A percentile compares a stretch with the other conserved stretches of the same genome.
Evolutionary conservation across 2,888 invertebrate genomes (phyloP).

Genomic region (Poecilobothrus nobilitatus): DNA sequence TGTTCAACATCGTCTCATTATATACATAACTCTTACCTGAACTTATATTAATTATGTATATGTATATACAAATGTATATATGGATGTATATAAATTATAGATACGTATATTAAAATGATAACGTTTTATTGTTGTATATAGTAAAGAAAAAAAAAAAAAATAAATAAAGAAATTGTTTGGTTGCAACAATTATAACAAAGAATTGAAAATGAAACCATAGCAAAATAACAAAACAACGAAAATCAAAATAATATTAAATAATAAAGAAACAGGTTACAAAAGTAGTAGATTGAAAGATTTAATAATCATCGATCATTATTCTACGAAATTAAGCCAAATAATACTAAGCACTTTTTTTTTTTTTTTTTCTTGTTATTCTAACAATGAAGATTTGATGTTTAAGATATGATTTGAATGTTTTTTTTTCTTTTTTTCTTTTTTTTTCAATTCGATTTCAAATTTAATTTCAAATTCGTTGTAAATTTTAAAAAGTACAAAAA

Average conservation of each 20-base stretch:
- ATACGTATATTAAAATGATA: no score
- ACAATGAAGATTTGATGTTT: neutral
- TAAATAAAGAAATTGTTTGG: neutral
- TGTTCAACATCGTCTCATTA: conserved; percentile 1
- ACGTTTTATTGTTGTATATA: no score
- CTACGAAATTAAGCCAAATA: neutral
- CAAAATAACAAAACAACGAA: neutral
- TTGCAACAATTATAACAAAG: neutral
- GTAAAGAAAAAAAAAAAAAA: no score
- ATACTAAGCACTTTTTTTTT: neutral
- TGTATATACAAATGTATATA: neutral
- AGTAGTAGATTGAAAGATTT: conserved; percentile 4
- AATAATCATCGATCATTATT: conserved; percentile 4
- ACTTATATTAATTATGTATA: no score
- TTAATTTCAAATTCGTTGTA: no score
- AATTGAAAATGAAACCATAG: neutral
- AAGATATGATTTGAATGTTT: neutral
- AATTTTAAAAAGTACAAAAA: neutral
- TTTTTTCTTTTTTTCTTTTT: no score
- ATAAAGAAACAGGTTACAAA: neutral
- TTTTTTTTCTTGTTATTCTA: neutral
- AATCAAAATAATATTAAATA: neutral
- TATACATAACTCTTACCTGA: conserved; percentile 4
- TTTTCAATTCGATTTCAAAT: no score
- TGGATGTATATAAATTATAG: no score